These are phyloP conservation scores for Chaenogobius annularis DNA, from an alignment of 2,113 vertebrate genomes.

Conservation along the genomic window DNA sequence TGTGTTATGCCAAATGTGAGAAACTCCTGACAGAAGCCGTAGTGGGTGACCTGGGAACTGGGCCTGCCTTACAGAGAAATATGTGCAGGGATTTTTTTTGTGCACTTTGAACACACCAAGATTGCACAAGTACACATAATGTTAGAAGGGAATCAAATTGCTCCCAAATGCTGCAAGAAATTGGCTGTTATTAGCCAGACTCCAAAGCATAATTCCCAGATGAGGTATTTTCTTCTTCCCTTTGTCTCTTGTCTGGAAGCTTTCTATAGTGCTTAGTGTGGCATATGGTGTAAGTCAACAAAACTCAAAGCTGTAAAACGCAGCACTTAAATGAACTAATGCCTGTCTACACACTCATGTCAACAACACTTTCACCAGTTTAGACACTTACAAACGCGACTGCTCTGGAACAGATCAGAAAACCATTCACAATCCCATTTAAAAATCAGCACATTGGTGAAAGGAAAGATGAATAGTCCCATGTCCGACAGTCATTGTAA, in stretches of 20 bases:
- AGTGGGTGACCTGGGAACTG: slow-evolving; percentile 39
- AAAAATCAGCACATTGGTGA: background rate
- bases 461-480: background rate
- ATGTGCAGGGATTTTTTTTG: slow-evolving; percentile 49
- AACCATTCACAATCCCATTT: slow-evolving; percentile 4
- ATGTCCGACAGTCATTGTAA: background rate
- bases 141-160: slow-evolving; percentile 54
- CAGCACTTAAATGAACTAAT: slow-evolving; percentile 22
- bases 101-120: slow-evolving; percentile 57
- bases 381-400: background rate
- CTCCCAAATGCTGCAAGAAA: slow-evolving; percentile 64
- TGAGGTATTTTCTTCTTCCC: slow-evolving; percentile 19
- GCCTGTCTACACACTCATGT: slow-evolving; percentile 4
- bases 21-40: slow-evolving; percentile 14
- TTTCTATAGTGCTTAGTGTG: slow-evolving; percentile 5
- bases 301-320: slow-evolving; percentile 13
- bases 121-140: slow-evolving; percentile 59
- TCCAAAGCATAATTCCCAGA: slow-evolving; percentile 38
- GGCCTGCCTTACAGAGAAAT: slow-evolving; percentile 36
- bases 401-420: slow-evolving; percentile 1
- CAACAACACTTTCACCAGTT: slow-evolving; percentile 14
- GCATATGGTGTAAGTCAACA: slow-evolving; percentile 16
- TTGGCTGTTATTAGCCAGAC: slow-evolving; percentile 38
- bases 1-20: background rate
- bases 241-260: slow-evolving; percentile 7